Evolutionary conservation across 2,797 vertebrate genomes (phyloP).

Genomic region (Catostomus latipinnis): DNA sequence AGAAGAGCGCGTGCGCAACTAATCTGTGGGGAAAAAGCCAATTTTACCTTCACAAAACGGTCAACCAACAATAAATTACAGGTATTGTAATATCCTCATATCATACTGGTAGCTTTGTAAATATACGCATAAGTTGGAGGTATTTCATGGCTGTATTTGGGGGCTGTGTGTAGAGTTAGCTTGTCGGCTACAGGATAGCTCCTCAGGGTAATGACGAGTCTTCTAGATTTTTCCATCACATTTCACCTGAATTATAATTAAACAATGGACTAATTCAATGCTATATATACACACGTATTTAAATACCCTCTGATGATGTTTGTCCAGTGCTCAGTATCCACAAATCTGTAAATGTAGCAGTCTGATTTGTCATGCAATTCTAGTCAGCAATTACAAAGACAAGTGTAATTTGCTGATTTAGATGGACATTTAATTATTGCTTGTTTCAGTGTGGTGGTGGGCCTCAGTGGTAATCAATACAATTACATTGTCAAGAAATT

Average conservation of each 20-base stretch:
- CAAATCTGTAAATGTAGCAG: background rate
- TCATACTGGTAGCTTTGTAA: background rate
- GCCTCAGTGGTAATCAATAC: background rate
- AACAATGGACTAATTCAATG: too few species aligned
- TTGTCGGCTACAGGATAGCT: conserved; percentile 21
- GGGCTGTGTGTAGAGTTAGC: conserved; percentile 33
- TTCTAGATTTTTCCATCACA: conserved; percentile 54
- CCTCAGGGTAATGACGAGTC: conserved; percentile 18
- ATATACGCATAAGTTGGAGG: background rate
- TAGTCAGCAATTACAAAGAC: conserved; percentile 11
- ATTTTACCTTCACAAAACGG: background rate
- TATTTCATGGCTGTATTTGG: background rate
- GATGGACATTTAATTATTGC: background rate
- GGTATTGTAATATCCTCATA: conserved; percentile 17
- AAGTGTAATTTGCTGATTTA: conserved; percentile 17
- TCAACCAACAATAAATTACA: conserved; percentile 1
- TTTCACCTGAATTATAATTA: background rate
- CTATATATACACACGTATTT: background rate
- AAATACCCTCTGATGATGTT: too few species aligned
- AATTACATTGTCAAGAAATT: background rate
- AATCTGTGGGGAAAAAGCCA: conserved; percentile 11
- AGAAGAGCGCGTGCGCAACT: background rate
- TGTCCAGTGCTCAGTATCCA: background rate
- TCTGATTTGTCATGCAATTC: background rate
- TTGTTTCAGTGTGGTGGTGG: background rate